Evolutionary conservation across 1,140 invertebrate genomes (phyloP), one percentile per base, ranked within the genome.

Genomic region (Neocloeon triangulifer): DNA sequence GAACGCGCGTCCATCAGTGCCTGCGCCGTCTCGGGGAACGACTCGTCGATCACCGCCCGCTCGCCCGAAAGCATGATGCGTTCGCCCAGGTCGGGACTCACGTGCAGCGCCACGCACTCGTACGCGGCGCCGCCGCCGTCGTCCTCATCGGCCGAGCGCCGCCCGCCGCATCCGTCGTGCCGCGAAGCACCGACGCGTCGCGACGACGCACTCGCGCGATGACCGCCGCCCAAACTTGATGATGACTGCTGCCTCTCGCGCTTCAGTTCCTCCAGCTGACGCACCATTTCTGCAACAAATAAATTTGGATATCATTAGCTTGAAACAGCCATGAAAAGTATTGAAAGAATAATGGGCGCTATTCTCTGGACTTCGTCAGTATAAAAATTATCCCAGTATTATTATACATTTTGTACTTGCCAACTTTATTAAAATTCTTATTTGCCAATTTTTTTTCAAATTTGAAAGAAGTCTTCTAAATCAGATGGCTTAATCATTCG

Each of bases 1-100:
- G 72, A 76, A 18, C 80, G 58, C 6, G 71, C 70, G 45, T 85
- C 79, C 55, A 84, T 69, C 25, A 82, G 62, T 1, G 75, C 76
- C 44, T 84, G 75, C 37, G 70, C 74, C 9, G 81, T 78, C 51
- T 89, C 82, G 1, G 84, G 82, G 48, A 89, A 89, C 15, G 79
- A 48, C 45, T 78, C 75, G 46, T 81, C 74, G n/a, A 85, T 58
- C 3, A 85, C 55, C 3, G 63, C 58, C 17, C 77, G 59, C 37
- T 81, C 78, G 0, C 78, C 80, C 28, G 75, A 81, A 1, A 86
- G 56, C 66, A 81, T 80, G 20, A 86, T 77, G 28, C 82, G 51
- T 44, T 88, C 81, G 1, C 82, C 81, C 10, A 89, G 58, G 49
- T 89, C 84, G 0, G 84, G 84, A 43, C 73, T 81, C 25, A 88